These are phyloP conservation scores for Lamprologus speciosus DNA, from an alignment of 2,113 vertebrate species.

Conservation along the genomic window DNA sequence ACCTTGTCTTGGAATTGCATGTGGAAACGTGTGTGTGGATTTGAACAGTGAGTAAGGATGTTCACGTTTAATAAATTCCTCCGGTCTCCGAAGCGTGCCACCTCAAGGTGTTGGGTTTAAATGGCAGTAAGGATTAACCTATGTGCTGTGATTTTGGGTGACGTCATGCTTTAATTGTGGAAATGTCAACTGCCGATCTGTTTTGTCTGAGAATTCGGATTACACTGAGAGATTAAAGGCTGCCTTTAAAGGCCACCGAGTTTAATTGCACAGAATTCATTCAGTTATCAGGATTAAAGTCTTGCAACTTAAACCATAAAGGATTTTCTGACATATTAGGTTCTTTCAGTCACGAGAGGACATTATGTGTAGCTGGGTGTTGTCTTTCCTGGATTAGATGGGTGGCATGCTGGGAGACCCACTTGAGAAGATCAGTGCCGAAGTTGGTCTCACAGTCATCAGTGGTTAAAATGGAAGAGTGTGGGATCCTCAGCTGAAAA, in stretches of 20 bases:
- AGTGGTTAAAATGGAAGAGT: neutral
- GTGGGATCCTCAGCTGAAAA: constrained; percentile 19
- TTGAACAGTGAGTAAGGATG: constrained; percentile 5
- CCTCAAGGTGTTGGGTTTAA: constrained; percentile 60
- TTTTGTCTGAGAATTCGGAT: constrained; percentile 47
- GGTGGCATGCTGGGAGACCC: constrained; percentile 24
- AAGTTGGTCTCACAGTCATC: neutral
- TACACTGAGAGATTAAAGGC: constrained; percentile 41
- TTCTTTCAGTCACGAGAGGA: constrained; percentile 24
- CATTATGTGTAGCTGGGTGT: neutral
- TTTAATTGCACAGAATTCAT: constrained; percentile 58
- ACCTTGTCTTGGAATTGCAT: neutral
- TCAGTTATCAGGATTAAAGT: constrained; percentile 42
- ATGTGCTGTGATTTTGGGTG: neutral
- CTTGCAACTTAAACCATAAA: constrained; percentile 6
- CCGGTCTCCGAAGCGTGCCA: constrained; percentile 1
- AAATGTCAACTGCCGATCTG: constrained; percentile 57
- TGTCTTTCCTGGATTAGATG: constrained; percentile 17
- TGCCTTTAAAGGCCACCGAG: constrained; percentile 52
- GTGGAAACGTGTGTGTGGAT: neutral
- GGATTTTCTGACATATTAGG: constrained; percentile 5
- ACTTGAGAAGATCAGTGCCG: neutral
- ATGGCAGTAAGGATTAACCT: constrained; percentile 60
- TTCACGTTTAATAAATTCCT: constrained; percentile 20
- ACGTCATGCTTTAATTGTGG: constrained; percentile 52